A percentile compares a stretch with the other conserved stretches of the same genome.
These are phyloP conservation scores for Catocala nupta DNA, from an alignment of 2,888 invertebrate species.

Conservation along the genomic window DNA sequence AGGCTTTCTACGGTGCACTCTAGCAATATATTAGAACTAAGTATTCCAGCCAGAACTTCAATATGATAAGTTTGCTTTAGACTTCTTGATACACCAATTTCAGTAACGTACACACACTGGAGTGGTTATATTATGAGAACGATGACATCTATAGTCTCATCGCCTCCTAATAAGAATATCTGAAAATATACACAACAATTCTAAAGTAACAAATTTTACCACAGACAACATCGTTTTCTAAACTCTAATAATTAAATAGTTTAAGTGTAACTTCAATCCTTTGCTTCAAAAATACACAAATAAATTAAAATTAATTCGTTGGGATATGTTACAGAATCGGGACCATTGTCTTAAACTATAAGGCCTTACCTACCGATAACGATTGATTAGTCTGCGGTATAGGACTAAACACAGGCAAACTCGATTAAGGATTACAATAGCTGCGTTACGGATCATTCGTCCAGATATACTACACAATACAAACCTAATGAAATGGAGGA, in stretches of 20 bases:
- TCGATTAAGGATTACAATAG: constrained; percentile 50
- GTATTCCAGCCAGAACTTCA: background rate
- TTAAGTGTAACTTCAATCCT: too few relatives aligned
- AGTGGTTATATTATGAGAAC: background rate
- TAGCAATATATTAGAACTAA: too few relatives aligned
- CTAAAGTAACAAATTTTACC: too few relatives aligned
- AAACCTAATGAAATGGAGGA: constrained; percentile 33
- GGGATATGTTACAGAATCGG: background rate
- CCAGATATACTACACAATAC: constrained; percentile 27
- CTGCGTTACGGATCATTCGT: constrained; percentile 15
- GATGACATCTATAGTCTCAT: background rate
- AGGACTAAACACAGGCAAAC: constrained; percentile 29
- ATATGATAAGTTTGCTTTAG: background rate
- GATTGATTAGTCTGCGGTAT: constrained; percentile 46
- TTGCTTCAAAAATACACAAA: too few relatives aligned
- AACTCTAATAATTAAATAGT: too few relatives aligned
- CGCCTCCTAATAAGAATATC: too few relatives aligned
- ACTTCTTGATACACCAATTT: constrained; percentile 19
- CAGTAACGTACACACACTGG: constrained; percentile 20
- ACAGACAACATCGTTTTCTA: too few relatives aligned
- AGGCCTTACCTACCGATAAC: constrained; percentile 23
- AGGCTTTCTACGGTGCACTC: too few relatives aligned
- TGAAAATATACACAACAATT: too few relatives aligned
- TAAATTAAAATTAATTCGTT: too few relatives aligned
- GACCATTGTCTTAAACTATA: constrained; percentile 28